Evolutionary conservation across 1,140 invertebrate species (phyloP), one percentile per base, ranked within the genome.

Genomic region (Pissodes strobi): DNA sequence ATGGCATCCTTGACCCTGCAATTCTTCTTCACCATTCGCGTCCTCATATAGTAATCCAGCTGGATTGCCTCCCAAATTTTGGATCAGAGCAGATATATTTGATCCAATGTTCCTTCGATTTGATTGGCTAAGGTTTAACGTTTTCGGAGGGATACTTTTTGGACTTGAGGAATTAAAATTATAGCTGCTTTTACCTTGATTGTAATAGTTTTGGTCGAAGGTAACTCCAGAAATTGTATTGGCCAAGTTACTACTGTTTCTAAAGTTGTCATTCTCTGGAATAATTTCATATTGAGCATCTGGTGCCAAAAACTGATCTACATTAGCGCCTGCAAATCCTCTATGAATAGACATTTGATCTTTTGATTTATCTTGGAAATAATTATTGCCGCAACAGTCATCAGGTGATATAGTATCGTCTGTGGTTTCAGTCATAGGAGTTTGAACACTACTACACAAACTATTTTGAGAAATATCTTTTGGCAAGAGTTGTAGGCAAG

Each of bases 201-300:
- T 71, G 58, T 74, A 76, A 46, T 69, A 71, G 46, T 69, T 69
- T 2, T 69, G 70, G 46, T 71, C 75, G 62, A 72, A 71, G 39
- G 69, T 74, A 30, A 78, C 58, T n/a, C 72, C 72, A 1, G 76
- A 78, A 49, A 77, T 77, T 2, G 74, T 79, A 27, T 71, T 76
- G 1, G 74, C 71, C 19, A 77, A 61, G 51, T 77, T 76, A 60
- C 68, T 72, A 8, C 63, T 68, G 43, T 68, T 62, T 67, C 30
- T 66, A 60, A 59, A 59, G 12, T 23, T 48, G 10, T 59, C 56
- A 13, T 25, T 30, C 30, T 69, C 25, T 18, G 65, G 59, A 13
- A 86, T 85, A 0, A 85, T 79, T 68, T 86, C 85, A 67, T 87
- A 87, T 61, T 87, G 85, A 2, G 85, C 84, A 69, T 86, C 85